phyloP scores from a whole-genome alignment of 2,888 invertebrate genomes.

The Taenaris catops region DNA sequence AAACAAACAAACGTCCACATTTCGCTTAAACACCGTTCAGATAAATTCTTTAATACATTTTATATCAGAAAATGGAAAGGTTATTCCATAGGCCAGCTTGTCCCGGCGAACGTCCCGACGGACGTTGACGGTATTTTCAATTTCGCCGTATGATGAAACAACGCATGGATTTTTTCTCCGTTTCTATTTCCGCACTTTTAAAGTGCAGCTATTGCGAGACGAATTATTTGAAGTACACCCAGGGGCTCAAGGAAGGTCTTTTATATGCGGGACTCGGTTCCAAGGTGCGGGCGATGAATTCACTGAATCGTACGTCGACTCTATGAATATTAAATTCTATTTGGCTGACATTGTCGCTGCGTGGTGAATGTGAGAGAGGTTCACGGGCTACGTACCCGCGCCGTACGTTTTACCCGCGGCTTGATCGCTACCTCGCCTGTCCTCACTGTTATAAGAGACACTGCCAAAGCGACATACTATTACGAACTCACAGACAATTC shows the following conservation, averaged over 20 bases:
- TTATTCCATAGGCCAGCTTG: constrained; percentile 45
- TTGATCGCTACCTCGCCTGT: neutral
- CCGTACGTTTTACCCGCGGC: constrained; percentile 24
- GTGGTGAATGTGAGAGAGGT: constrained; percentile 57
- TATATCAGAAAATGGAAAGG: constrained; percentile 34
- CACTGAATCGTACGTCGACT: constrained; percentile 74
- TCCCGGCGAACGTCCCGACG: constrained; percentile 41
- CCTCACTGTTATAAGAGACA: too few species aligned
- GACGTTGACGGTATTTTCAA: constrained; percentile 61
- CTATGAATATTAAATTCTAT: constrained; percentile 79
- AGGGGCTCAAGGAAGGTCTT: constrained; percentile 65
- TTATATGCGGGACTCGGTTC: constrained; percentile 70
- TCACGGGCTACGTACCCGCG: constrained; percentile 29
- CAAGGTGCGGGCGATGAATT: constrained; percentile 74
- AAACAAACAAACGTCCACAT: too few species aligned
- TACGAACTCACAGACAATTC: too few species aligned
- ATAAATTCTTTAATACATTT: constrained; percentile 24
- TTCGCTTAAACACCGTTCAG: constrained; percentile 8
- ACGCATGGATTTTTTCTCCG: constrained; percentile 48
- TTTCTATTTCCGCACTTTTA: constrained; percentile 52
- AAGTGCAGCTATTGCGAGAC: constrained; percentile 64
- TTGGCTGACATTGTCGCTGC: constrained; percentile 68
- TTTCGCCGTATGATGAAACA: constrained; percentile 62
- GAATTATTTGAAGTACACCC: constrained; percentile 71
- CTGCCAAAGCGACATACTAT: too few species aligned